These are phyloP conservation scores for Pachyramphus minor DNA, from an alignment of 2,113 vertebrate species.

Conservation along the genomic window DNA sequence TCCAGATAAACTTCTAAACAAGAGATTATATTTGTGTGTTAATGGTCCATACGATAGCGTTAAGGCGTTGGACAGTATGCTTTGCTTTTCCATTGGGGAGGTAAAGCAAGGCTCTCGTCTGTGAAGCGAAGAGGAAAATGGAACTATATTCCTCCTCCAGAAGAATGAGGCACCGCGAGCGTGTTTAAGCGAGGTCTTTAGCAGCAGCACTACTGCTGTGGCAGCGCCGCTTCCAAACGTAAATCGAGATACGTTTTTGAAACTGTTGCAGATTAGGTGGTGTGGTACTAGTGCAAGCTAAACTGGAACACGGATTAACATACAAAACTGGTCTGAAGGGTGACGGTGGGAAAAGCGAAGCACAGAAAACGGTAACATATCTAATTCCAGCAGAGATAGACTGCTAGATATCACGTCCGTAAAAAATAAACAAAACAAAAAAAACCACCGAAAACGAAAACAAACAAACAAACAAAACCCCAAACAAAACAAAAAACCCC, in stretches of 20 bases:
- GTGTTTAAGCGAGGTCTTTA: not conserved
- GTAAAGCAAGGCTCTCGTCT: not conserved
- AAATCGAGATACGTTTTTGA: not conserved
- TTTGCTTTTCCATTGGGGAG: not conserved
- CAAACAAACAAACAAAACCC: no score
- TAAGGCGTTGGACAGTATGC: not conserved
- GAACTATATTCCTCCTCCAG: not conserved
- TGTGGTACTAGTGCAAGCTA: not conserved
- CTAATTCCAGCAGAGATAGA: not conserved
- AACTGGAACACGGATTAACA: rapidly evolving
- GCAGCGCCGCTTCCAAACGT: not conserved
- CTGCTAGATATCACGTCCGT: not conserved
- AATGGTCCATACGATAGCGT: not conserved
- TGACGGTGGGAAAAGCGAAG: not conserved
- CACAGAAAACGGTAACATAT: not conserved
- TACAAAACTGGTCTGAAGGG: not conserved
- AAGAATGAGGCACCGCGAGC: not conserved
- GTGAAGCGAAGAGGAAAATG: not conserved
- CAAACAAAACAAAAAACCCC: no score
- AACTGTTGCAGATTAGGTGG: not conserved
- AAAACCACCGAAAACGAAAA: no score
- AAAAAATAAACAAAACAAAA: not conserved
- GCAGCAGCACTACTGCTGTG: not conserved
- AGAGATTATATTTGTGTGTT: not conserved
- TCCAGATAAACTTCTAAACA: not conserved